Evolutionary conservation across 2,113 vertebrate genomes (phyloP).

Genomic region (Microcebus ravelobensis): DNA sequence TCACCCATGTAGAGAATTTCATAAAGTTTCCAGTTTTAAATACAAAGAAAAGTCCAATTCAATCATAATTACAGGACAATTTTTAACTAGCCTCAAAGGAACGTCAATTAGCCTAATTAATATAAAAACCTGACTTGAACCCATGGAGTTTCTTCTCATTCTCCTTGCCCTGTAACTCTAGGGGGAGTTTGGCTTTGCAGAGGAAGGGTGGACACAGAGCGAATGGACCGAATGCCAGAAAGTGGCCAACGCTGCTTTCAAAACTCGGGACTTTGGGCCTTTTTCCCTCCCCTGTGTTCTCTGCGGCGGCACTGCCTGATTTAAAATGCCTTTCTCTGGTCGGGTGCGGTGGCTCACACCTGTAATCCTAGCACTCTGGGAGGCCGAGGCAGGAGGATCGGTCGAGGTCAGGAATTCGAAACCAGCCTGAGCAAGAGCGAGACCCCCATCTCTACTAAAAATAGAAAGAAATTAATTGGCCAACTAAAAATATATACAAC

Average conservation of each 20-base stretch:
- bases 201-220: neutral
- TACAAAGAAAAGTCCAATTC: conserved; percentile 8
- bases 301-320: neutral
- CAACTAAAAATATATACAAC: no score
- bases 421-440: no score
- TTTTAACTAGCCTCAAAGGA: conserved; percentile 32
- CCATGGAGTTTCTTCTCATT: neutral
- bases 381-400: no score
- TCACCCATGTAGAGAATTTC: neutral
- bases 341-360: no score
- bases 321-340: neutral
- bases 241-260: neutral
- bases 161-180: neutral
- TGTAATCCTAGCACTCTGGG: no score
- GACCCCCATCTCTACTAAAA: no score
- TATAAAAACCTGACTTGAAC: conserved; percentile 5
- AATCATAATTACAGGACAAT: conserved; percentile 56
- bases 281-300: neutral
- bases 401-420: no score
- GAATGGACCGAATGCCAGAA: neutral
- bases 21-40: neutral
- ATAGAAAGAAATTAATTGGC: no score
- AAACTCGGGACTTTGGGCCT: fast-evolving
- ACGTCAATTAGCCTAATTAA: conserved; percentile 1
- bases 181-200: neutral